Base-by-base conservation (phyloP, 1,140 invertebrate genomes). In the Macrosteles quadrilineatus region DNA sequence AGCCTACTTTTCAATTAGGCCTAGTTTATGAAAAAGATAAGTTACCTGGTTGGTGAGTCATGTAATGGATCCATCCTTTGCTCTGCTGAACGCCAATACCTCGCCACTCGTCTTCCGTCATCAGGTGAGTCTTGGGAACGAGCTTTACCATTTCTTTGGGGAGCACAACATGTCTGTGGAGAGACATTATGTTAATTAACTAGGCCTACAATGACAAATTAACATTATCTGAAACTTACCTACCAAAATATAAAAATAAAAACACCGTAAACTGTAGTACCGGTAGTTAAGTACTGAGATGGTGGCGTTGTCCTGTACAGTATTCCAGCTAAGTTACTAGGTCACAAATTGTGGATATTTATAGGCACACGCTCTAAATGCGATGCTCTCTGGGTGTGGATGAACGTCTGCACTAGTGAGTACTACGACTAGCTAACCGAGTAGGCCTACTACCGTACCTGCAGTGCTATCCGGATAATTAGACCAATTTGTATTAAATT, bases 21-120 rank as follows among this genome's bases (percentile, higher is more conserved):
- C n/a, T n/a, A n/a, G n/a, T n/a, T n/a, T n/a, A n/a, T n/a, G n/a
- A n/a, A n/a, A n/a, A n/a, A n/a, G n/a, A n/a, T n/a, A n/a, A n/a
- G n/a, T 55, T 68, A 68, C 68, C 94, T 81, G 96, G 95, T 76
- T 90, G 85, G 82, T 98, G 95, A 71, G 88, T 90, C 94, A 98
- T 96, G 75, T 97, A 98, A 82, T 98, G 95, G 6, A 96, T 85
- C 96, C 96, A 98, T 45, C 95, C 95, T 75, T 91, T 90, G 80
- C 93, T 96, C 80, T 97, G 95, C 80, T 96, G 94, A 1, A 98
- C 92, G 12, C 96, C 96, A 74, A 98, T 88, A 71, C 88, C 84
- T 80, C 96, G 86, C 96, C 96, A 98, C 83, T 98, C 95, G 29
- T 86, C 81, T 82, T 98, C 96, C 1, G 90, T 86, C 90, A 98